Conservation (phyloP, 2,113 vertebrate genomes). For the Mustela nigripes region DNA sequence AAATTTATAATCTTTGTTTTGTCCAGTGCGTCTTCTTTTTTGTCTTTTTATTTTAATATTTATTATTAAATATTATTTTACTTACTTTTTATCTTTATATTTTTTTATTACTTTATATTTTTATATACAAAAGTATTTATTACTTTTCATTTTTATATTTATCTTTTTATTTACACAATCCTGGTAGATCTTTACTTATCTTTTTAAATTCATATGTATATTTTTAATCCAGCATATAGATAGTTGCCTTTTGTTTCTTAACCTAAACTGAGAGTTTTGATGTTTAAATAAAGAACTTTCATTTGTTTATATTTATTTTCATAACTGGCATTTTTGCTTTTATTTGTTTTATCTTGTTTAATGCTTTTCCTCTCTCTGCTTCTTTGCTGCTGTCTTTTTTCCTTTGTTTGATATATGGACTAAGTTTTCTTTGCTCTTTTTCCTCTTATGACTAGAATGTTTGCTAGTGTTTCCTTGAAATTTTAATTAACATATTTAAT, state of each 20-base stretch:
- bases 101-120: no score
- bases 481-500: constrained; percentile 52
- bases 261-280: neutral
- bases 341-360: neutral
- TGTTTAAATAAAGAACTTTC: constrained; percentile 56
- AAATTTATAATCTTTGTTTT: constrained; percentile 20
- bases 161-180: neutral
- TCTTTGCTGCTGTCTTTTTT: neutral
- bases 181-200: neutral
- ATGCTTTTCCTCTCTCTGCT: neutral
- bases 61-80: no score
- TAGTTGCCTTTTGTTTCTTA: constrained; percentile 34
- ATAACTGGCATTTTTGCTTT: neutral
- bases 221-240: neutral
- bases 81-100: no score
- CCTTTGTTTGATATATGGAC: neutral
- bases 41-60: neutral
- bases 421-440: constrained; percentile 54
- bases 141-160: neutral
- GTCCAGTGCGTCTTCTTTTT: neutral
- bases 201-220: neutral
- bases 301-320: constrained; percentile 62
- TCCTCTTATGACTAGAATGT: neutral
- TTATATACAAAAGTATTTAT: no score
- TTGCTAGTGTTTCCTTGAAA: constrained; percentile 45